Conservation (phyloP, 2,113 vertebrate genomes). For the Larimichthys crocea region DNA sequence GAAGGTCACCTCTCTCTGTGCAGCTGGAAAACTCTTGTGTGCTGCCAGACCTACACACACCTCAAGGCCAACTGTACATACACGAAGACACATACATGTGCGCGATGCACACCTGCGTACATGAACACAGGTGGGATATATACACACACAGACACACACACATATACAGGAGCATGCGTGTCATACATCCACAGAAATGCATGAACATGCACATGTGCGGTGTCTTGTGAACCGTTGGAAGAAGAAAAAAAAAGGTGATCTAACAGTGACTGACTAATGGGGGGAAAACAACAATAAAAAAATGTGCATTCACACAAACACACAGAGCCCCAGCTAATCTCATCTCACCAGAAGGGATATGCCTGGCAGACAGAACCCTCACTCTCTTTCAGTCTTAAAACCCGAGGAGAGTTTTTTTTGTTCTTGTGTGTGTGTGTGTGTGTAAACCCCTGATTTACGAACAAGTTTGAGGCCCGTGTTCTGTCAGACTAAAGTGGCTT, state of each 20-base stretch:
- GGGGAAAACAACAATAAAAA: slow-evolving; percentile 42
- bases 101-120: neutral
- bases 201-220: neutral
- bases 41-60: slow-evolving; percentile 32
- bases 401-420: slow-evolving; percentile 17
- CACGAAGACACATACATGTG: slow-evolving; percentile 8
- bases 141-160: neutral
- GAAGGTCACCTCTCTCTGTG: slow-evolving; percentile 66
- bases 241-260: slow-evolving; percentile 34
- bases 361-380: slow-evolving; percentile 72
- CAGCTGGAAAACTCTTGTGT: slow-evolving; percentile 18
- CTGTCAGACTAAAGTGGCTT: slow-evolving; percentile 48
- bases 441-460: slow-evolving; percentile 48
- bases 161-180: neutral
- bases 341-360: slow-evolving; percentile 70
- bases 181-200: neutral
- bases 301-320: slow-evolving; percentile 35
- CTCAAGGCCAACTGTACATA: slow-evolving; percentile 36
- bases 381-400: slow-evolving; percentile 64
- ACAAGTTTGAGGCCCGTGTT: slow-evolving; percentile 51
- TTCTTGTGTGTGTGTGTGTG: neutral
- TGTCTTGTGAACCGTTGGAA: slow-evolving; percentile 13
- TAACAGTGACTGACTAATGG: slow-evolving; percentile 16
- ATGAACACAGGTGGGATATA: slow-evolving; percentile 14
- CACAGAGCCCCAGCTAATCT: slow-evolving; percentile 68